Base-by-base conservation (phyloP, 2,888 invertebrate species). In the Hoplodrina ambigua region DNA sequence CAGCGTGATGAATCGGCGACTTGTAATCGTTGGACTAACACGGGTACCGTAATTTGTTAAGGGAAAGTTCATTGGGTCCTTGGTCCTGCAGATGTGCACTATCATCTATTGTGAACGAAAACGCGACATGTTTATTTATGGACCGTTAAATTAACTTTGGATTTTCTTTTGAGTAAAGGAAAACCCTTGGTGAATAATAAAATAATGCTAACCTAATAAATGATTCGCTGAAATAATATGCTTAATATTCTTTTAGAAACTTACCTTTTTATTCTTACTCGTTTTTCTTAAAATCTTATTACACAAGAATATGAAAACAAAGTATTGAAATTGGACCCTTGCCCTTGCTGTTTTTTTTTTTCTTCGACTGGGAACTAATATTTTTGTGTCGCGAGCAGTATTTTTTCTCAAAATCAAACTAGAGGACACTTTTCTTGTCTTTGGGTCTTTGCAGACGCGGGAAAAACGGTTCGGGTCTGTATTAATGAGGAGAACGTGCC, bases 21-120 rank as follows among this genome's bases (percentile, higher is more conserved):
- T 94, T 94, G 94, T 94, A 94, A 94, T 95, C 94, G 94, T 86
- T 89, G 89, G 89, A 92, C 93, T 94, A 92, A 94, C 94, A 94
- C 91, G 91, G 90, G 90, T 90, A 89, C 87, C 82, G 90, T 93
- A 90, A 94, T 93, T 94, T 94, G 94, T 93, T 92, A 88, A 81
- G 80, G 82, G 86, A 85, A 86, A 88, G 88, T 90, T 90, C 87
- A 86, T 84, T 80, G 80, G 77, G 72, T 79, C 69, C 66, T 86
- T 86, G 88, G 87, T 85, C 87, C 87, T 88, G 87, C 90, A 90
- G 90, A 92, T 92, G 90, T 91, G 92, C 92, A 91, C 89, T 86
- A 87, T 92, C 91, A 93, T 92, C 88, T 85, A 80, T 86, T 87
- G 85, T 87, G 82, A 89, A 83, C 87, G 87, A 88, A 87, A 81